Evolutionary conservation across 92 coral and sea anemone genomes (phyloP).

Genomic region (Phenganax subtilis): DNA sequence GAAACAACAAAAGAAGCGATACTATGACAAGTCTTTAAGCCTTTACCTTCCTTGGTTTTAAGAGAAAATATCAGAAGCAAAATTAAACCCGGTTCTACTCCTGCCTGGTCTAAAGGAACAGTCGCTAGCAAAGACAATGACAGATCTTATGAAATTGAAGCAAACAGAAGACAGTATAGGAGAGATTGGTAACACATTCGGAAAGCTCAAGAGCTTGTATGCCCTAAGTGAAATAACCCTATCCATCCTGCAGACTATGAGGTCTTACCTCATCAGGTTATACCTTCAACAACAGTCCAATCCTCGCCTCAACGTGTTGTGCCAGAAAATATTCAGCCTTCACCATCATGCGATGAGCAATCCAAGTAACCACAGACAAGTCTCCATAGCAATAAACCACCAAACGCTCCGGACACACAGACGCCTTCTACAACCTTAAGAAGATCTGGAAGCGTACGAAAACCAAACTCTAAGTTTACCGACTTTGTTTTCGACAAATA

Average conservation of each 20-base stretch:
- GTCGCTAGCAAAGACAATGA: background rate
- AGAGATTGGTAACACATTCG: background rate
- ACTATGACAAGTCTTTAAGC: slow-evolving; percentile 33
- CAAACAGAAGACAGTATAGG: background rate
- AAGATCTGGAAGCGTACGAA: background rate
- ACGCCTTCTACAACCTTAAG: background rate
- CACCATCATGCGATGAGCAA: background rate
- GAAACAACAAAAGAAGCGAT: slow-evolving; percentile 38
- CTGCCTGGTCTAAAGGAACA: slow-evolving; percentile 37
- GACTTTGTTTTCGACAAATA: background rate
- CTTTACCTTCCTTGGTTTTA: slow-evolving; percentile 32
- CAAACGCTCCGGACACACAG: slow-evolving; percentile 1
- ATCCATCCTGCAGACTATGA: background rate
- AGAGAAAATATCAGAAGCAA: slow-evolving; percentile 37
- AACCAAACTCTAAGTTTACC: background rate
- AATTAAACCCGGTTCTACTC: slow-evolving; percentile 19
- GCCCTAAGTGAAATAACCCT: background rate
- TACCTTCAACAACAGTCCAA: background rate
- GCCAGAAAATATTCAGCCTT: background rate
- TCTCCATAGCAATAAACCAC: background rate
- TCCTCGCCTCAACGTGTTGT: background rate
- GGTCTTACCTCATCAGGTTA: background rate
- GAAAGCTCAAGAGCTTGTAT: background rate
- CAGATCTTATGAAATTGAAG: background rate
- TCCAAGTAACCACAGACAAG: background rate